Evolutionary conservation across 2,888 invertebrate genomes (phyloP).

Genomic region (Parapristionchus giblindavisi): DNA sequence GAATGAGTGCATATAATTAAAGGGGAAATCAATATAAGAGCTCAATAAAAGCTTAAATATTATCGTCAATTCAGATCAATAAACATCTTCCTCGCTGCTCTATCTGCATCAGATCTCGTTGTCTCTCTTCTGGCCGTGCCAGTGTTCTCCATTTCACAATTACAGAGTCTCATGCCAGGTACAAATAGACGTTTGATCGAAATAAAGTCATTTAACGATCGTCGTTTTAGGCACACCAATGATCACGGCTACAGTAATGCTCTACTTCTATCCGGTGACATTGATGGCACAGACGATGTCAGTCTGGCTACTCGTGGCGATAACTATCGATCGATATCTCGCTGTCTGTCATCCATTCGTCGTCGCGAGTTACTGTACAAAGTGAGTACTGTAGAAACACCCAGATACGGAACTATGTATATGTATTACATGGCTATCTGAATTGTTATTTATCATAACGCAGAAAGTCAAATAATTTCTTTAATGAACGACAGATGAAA

Average conservation of each 20-base stretch:
- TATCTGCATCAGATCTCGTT: constrained; percentile 61
- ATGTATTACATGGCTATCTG: no score
- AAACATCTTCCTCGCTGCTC: constrained; percentile 63
- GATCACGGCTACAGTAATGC: constrained; percentile 57
- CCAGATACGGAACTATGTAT: no score
- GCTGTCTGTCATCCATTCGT: constrained; percentile 69
- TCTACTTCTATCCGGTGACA: constrained; percentile 65
- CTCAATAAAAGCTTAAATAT: neutral
- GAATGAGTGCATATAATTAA: neutral
- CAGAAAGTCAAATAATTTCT: no score
- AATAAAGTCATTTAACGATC: neutral
- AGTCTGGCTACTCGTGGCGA: constrained; percentile 60
- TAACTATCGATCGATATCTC: constrained; percentile 65
- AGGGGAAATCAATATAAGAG: neutral
- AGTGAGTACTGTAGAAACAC: constrained; percentile 41
- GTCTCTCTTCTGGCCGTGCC: constrained; percentile 65
- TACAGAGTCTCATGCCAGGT: constrained; percentile 55
- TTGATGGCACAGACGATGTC: constrained; percentile 63
- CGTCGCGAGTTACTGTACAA: constrained; percentile 64
- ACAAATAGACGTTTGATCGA: neutral
- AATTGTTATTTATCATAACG: no score
- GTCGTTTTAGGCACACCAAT: constrained; percentile 38
- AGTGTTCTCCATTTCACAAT: constrained; percentile 59
- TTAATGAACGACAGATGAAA: no score
- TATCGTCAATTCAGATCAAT: constrained; percentile 52